Base-by-base conservation (phyloP, 2,888 invertebrate genomes). In the Brenthis daphne region DNA sequence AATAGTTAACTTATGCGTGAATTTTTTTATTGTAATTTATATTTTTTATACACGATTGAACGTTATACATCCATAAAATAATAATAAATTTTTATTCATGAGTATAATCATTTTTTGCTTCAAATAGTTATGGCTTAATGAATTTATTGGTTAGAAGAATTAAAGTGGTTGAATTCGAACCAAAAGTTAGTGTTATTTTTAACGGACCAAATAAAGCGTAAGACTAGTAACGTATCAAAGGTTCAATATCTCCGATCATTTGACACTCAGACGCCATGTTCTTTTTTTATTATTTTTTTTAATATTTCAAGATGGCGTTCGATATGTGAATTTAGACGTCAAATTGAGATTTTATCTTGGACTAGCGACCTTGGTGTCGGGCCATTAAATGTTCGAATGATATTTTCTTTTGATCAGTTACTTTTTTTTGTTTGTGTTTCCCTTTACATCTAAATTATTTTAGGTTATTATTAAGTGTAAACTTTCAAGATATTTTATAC, bases 241-340 rank as follows among this genome's bases (percentile, higher is more conserved):
- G 73, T 71, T 74, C 76, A 70, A 74, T 73, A 84, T 83, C 81
- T 79, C 60, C 71, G 76, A 82, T 81, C 80, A 76, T 79, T 82
- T 81, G 82, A 80, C 83, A 79, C 80, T 77, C 68, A 75, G 79
- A 70, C 65, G 75, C 76, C 75, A 77, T 78, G 73, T 77, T 75
- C 73, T 73, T 66, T 60, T 20, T 66, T 54, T 64, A 73, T 77
- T 77, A 77, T 77, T 78, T 64, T 77, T 43, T 63, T 37, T 63
- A 73, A 77, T 76, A 74, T 75, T 77, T 78, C 79, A 80, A 82
- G 85, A 87, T 87, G 87, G 86, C 83, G 82, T 79, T 76, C 77
- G 78, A 87, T 86, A 86, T 84, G 79, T 80, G 81, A 81, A 89
- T 86, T 82, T 82, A 89, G 87, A 86, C 82, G 87, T 89, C 88